Base-by-base conservation (phyloP, 2,888 invertebrate species). In the Sarcophaga variegata region DNA sequence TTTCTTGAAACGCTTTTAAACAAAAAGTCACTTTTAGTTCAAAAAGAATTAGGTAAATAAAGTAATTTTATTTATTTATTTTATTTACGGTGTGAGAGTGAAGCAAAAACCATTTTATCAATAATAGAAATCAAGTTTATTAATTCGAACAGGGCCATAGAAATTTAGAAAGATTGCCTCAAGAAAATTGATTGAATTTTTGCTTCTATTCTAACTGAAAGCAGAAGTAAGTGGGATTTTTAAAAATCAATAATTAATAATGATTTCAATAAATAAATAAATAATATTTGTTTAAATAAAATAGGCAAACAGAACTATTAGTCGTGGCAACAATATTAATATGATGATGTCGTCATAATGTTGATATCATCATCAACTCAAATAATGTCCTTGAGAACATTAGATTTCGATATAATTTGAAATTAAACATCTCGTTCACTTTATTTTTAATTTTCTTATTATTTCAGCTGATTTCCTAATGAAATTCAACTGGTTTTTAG, bases 71-170 rank as follows among this genome's bases (percentile, higher is more conserved):
- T 22, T 59, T 54, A 17, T 54, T 54, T 54, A 54, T 54, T 54
- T 17, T 54, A 54, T 72, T 10, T 14, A 20, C 17, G 10, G 6
- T 11, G 2, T 11, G 2, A 20, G 2, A 60, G 59, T 8, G 14
- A 17, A 17, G 47, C 45, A 62, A 47, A n/a, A 67, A 4, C 3
- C 5, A 49, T 45, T 60, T 45, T 63, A 62, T 45, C 20, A 62
- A 47, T 62, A 47, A 74, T 45, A 62, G 45, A 74, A 45, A 74
- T 74, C 45, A 47, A 62, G 71, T 71, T 54, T 69, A 62, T 74
- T 74, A 74, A 75, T 81, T 75, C n/a, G 25, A 75, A 62, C 67
- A 74, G 72, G 72, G 14, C 45, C 20, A 17, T 60, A 72, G 64
- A 66, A 80, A 62, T 62, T 60, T 69, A 14, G 17, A 70, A 22